A percentile compares a stretch with the other conserved stretches of the same genome.
These are phyloP conservation scores for Atta cephalotes DNA, from an alignment of 1,140 invertebrate genomes.

Conservation along the genomic window DNA sequence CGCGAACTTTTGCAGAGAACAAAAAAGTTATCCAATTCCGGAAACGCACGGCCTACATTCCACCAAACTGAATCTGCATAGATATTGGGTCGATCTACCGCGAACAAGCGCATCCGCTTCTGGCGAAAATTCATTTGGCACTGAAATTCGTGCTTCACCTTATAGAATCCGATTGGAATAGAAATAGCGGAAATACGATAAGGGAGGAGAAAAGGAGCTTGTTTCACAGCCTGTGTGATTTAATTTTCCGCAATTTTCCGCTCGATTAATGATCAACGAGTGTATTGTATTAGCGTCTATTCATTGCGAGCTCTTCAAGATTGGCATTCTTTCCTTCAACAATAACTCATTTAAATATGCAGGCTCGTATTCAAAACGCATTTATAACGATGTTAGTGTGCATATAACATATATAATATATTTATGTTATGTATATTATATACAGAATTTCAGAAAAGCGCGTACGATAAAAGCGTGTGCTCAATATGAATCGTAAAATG, in stretches of 20 bases:
- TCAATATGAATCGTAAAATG: no score
- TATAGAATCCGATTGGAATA: conserved; percentile 7
- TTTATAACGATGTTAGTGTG: no score
- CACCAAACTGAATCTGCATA: conserved; percentile 39
- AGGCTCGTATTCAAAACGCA: no score
- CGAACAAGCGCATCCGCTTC: conserved; percentile 14
- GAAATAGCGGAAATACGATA: background rate
- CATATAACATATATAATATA: no score
- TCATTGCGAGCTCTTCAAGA: background rate
- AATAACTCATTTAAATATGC: background rate
- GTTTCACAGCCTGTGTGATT: background rate
- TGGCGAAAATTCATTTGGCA: conserved; percentile 45
- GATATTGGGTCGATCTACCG: conserved; percentile 49
- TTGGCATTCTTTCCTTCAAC: background rate
- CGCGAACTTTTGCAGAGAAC: background rate
- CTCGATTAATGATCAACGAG: conserved; percentile 16
- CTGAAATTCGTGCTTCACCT: conserved; percentile 26
- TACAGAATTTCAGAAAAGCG: no score
- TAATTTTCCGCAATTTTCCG: conserved; percentile 39
- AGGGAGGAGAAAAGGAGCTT: background rate
- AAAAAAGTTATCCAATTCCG: conserved; percentile 28
- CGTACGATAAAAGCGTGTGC: no score
- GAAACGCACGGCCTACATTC: background rate
- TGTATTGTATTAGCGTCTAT: background rate
- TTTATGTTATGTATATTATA: no score